A percentile compares a stretch with the other conserved stretches of the same genome.
These are phyloP conservation scores for Eulemur coronatus DNA, from an alignment of 2,797 vertebrate species.

Conservation along the genomic window DNA sequence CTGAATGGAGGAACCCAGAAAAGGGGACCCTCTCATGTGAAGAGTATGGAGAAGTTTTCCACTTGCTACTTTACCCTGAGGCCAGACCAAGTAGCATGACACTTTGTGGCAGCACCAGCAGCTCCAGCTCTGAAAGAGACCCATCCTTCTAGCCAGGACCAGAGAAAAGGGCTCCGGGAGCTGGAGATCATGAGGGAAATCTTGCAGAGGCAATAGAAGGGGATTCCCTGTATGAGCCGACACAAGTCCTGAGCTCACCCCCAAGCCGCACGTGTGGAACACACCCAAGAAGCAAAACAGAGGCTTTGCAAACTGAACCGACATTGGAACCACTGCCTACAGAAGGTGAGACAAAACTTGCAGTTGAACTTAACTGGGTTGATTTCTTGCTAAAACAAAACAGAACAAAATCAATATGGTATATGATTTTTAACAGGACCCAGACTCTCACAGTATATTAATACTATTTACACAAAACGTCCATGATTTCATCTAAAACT, in stretches of 20 bases:
- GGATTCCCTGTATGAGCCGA: not conserved
- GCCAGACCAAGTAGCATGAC: not conserved
- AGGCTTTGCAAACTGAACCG: not conserved
- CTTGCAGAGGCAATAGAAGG: not conserved
- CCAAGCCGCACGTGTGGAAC: not conserved
- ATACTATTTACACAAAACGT: not conserved
- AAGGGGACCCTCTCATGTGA: not conserved
- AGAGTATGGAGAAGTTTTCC: not conserved
- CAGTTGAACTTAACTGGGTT: not conserved
- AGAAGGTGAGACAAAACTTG: not conserved
- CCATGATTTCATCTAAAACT: not conserved
- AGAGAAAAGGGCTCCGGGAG: not conserved
- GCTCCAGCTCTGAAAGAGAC: not conserved
- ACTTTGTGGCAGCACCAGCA: not conserved
- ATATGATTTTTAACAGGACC: not conserved
- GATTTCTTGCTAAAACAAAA: not conserved
- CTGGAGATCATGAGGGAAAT: not conserved
- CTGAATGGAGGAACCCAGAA: not conserved
- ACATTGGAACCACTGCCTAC: not conserved
- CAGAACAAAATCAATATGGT: not conserved
- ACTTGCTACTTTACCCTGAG: not conserved
- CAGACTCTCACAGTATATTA: not conserved
- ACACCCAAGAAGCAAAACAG: not conserved
- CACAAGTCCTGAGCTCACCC: not conserved
- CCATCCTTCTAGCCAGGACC: not conserved